phyloP scores from a whole-genome alignment of 2,888 invertebrate species.

The Prosopocoilus inquinatus region DNA sequence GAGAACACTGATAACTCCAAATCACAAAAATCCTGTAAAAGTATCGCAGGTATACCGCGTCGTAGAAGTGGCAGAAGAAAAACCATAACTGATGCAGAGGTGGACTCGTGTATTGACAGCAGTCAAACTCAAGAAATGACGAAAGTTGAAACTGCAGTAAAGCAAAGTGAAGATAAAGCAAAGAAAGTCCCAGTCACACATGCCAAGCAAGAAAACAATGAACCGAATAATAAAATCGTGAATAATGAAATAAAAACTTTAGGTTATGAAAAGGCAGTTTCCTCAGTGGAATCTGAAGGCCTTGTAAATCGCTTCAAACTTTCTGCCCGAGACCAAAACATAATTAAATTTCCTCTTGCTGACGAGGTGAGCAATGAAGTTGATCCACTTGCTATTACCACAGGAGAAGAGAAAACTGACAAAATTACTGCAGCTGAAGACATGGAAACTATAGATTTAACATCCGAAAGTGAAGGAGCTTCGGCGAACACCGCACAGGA shows the following conservation, averaged over 20 bases:
- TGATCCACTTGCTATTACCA: no score
- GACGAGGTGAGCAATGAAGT: no score
- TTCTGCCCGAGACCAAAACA: no score
- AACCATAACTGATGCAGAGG: not conserved
- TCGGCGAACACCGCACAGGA: not conserved
- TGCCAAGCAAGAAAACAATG: no score
- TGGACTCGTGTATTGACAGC: not conserved
- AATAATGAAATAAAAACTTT: no score
- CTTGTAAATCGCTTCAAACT: no score
- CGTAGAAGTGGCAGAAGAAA: not conserved
- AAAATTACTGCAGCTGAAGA: not conserved
- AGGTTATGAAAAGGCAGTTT: no score
- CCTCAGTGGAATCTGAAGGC: no score
- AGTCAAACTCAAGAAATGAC: not conserved
- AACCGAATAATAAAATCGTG: no score
- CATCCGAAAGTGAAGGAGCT: slow-evolving; percentile 9
- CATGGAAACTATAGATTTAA: slow-evolving; percentile 14
- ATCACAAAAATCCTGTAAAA: not conserved
- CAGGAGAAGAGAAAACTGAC: no score
- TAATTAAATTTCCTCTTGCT: no score
- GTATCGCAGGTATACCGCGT: not conserved
- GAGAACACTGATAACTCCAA: no score
- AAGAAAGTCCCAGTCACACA: not conserved
- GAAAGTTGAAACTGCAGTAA: slow-evolving; percentile 1
- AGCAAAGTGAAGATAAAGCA: not conserved